Percentiles rank a stretch among this genome's conserved stretches.
phyloP scores from a whole-genome alignment of 2,888 invertebrate genomes.

The Drosophila quinaria region DNA sequence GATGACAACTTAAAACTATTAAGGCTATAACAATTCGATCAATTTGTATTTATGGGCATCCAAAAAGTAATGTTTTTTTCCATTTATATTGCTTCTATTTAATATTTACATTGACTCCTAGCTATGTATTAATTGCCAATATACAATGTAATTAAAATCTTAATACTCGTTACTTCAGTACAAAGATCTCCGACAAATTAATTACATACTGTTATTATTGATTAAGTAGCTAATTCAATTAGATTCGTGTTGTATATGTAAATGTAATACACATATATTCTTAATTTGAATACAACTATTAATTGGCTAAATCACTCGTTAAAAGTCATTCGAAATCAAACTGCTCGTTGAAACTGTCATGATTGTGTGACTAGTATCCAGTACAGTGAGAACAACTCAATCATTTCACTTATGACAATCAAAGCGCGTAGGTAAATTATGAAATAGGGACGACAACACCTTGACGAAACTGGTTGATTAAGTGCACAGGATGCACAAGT shows the following conservation, averaged over 20 bases:
- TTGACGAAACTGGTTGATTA: conserved; percentile 50
- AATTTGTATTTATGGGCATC: conserved; percentile 29
- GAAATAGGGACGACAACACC: conserved; percentile 21
- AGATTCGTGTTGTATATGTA: background rate
- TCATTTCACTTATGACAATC: conserved; percentile 7
- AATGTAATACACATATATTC: background rate
- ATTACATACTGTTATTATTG: background rate
- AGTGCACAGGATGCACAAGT: conserved; percentile 28
- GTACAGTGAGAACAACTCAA: conserved; percentile 3
- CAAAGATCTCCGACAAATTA: background rate
- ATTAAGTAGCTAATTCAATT: background rate
- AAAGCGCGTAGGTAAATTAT: conserved; percentile 11
- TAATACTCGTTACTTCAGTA: background rate
- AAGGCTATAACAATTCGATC: conserved; percentile 38
- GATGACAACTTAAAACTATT: conserved; percentile 27
- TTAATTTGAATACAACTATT: background rate
- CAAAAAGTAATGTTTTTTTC: background rate
- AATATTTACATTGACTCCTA: background rate
- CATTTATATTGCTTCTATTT: conserved; percentile 14
- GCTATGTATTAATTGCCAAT: background rate
- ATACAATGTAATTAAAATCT: background rate
- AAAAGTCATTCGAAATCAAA: background rate
- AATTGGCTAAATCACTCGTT: background rate
- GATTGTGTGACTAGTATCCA: background rate
- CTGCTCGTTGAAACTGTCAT: background rate